Evolutionary conservation across 2,888 invertebrate genomes (phyloP).

Genomic region (Diogma glabrata): DNA sequence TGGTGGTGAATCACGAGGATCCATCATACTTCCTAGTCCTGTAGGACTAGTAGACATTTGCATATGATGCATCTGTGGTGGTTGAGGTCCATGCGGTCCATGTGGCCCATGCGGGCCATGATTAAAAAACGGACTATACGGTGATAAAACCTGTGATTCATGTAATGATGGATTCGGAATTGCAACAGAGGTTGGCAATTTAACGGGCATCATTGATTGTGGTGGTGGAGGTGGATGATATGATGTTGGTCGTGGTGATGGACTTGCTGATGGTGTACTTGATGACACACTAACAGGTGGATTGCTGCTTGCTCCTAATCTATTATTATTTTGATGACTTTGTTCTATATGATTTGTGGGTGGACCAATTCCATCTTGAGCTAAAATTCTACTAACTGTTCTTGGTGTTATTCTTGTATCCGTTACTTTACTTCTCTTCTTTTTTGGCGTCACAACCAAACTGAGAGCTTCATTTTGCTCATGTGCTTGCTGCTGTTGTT

Average conservation of each 20-base stretch:
- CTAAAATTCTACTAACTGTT: slow-evolving; percentile 76
- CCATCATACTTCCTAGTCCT: slow-evolving; percentile 49
- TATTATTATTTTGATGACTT: slow-evolving; percentile 9
- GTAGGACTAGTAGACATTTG: slow-evolving; percentile 44
- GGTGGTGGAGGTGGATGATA: slow-evolving; percentile 46
- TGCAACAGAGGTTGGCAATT: slow-evolving; percentile 89
- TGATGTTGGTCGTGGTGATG: slow-evolving; percentile 54
- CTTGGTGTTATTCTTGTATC: slow-evolving; percentile 86
- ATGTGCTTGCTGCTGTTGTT: no score
- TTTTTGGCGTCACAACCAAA: slow-evolving; percentile 88
- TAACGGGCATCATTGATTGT: slow-evolving; percentile 76
- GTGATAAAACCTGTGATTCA: slow-evolving; percentile 87
- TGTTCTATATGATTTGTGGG: slow-evolving; percentile 36
- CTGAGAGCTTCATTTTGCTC: slow-evolving; percentile 92
- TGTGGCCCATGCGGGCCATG: slow-evolving; percentile 39
- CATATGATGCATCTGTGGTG: slow-evolving; percentile 34
- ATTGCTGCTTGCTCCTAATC: slow-evolving; percentile 9
- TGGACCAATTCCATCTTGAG: slow-evolving; percentile 66
- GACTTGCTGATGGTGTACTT: slow-evolving; percentile 42
- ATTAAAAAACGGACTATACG: slow-evolving; percentile 82
- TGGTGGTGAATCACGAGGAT: slow-evolving; percentile 69
- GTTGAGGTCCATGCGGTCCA: slow-evolving; percentile 36
- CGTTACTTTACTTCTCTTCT: slow-evolving; percentile 95
- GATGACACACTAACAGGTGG: slow-evolving; percentile 26
- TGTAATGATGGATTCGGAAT: slow-evolving; percentile 93